Conservation (phyloP, 1,140 invertebrate species). For the Myzus persicae region DNA sequence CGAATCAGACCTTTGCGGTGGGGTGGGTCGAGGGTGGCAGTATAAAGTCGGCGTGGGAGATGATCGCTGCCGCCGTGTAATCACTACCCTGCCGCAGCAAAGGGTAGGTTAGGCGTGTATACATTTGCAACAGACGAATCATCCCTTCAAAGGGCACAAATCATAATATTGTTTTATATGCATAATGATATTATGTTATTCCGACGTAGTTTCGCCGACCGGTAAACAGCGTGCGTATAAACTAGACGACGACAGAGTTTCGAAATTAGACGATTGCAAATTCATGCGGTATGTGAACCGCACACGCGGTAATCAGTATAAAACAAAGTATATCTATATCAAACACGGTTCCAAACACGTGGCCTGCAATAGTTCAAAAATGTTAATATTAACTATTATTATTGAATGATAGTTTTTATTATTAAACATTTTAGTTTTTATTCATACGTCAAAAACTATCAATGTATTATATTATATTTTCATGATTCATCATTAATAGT, state of each 20-base stretch:
- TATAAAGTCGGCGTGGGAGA: background rate
- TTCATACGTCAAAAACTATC: too few relatives aligned
- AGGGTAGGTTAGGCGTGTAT: background rate
- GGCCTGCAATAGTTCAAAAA: too few relatives aligned
- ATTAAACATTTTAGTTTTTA: too few relatives aligned
- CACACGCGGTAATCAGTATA: background rate
- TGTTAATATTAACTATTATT: too few relatives aligned
- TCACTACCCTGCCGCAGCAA: background rate
- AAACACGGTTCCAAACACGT: too few relatives aligned
- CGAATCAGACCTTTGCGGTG: background rate
- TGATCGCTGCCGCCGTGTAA: background rate
- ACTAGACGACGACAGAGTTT: background rate
- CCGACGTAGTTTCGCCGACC: too few relatives aligned
- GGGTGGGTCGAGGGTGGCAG: background rate
- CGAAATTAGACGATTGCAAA: background rate
- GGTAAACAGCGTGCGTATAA: too few relatives aligned
- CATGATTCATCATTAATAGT: too few relatives aligned
- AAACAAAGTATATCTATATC: background rate
- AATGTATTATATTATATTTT: too few relatives aligned
- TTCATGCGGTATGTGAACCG: background rate
- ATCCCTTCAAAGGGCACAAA: background rate
- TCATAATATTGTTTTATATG: background rate
- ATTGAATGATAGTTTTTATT: too few relatives aligned
- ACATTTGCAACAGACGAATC: background rate
- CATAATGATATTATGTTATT: too few relatives aligned